Evolutionary conservation across 2,888 invertebrate genomes (phyloP), one percentile per base, ranked within the genome.

Genomic region (Drymonia ruficornis): DNA sequence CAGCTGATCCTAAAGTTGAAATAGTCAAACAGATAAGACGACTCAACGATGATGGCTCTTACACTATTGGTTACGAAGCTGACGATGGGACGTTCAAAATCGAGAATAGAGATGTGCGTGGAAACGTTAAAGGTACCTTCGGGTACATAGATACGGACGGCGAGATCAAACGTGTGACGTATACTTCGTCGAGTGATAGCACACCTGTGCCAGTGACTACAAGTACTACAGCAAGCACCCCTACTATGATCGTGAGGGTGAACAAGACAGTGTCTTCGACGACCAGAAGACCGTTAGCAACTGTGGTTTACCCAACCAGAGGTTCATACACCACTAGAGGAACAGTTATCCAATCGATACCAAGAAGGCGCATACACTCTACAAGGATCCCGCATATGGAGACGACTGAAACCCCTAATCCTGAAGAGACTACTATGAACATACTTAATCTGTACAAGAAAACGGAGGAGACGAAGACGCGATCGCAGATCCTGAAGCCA

Each of bases 41-140:
- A 77, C 93, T 97, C 2, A 97, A 97, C 80, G 95, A 96, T 50
- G 97, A 97, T 78, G 97, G 97, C 29, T 96, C 96, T 0, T 97
- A 97, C 76, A 96, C 97, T 0, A 96, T 96, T 61, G 97, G 97
- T 0, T 97, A 96, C 76, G 97, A 97, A 87, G 96, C 96, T 2
- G 96, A 96, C 49, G 97, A 97, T 81, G 97, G 97, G 4, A 96
- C 96, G 0, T 97, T 97, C 83, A 97, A 97, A 91, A 96, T 97
- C 55, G 97, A 97, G 87, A 97, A 96, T 74, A 92, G 96, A 61
- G 96, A 96, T 83, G 96, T 96, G 48, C 89, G 95, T 59, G 96
- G 96, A 9, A 96, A 96, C 81, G 96, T 97, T 62, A 96, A 96
- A 83, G 97, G 97, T 42, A 97, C 96, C 50, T 97, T 96, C 76